Evolutionary conservation across 2,113 vertebrate species (phyloP).

Genomic region (Athene noctua): DNA sequence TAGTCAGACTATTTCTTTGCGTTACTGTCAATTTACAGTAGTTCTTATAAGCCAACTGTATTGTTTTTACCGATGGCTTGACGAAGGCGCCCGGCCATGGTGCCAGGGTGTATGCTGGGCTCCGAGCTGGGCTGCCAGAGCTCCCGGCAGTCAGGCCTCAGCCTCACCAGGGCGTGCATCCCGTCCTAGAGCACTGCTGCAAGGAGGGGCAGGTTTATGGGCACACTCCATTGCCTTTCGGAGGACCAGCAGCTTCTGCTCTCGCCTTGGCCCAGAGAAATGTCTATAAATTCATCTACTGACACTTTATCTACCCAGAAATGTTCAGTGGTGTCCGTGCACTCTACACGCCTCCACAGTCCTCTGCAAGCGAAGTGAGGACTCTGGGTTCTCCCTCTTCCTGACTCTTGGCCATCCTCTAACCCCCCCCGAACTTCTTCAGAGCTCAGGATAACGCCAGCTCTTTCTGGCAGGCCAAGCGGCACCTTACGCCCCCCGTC

Average conservation of each 20-base stretch:
- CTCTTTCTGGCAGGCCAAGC: not conserved
- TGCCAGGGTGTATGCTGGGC: not conserved
- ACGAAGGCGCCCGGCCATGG: not conserved
- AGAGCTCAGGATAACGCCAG: not conserved
- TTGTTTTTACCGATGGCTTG: not conserved
- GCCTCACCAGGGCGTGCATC: not conserved
- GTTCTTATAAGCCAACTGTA: not conserved
- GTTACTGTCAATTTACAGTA: not conserved
- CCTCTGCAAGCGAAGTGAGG: not conserved
- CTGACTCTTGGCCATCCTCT: not conserved
- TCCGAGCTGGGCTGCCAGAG: not conserved
- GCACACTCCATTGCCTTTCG: not conserved
- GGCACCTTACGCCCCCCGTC: not conserved
- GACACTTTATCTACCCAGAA: not conserved
- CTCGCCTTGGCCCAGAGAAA: not conserved
- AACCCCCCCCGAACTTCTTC: not conserved
- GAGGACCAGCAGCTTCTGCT: not conserved
- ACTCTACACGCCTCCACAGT: not conserved
- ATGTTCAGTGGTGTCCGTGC: not conserved
- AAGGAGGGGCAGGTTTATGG: not conserved
- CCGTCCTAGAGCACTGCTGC: not conserved
- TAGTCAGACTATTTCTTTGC: not conserved
- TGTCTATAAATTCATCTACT: not conserved
- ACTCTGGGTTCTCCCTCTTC: not conserved
- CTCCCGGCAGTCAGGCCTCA: not conserved